Conservation (phyloP, 2,113 vertebrate genomes). For the Vulpes lagopus region DNA sequence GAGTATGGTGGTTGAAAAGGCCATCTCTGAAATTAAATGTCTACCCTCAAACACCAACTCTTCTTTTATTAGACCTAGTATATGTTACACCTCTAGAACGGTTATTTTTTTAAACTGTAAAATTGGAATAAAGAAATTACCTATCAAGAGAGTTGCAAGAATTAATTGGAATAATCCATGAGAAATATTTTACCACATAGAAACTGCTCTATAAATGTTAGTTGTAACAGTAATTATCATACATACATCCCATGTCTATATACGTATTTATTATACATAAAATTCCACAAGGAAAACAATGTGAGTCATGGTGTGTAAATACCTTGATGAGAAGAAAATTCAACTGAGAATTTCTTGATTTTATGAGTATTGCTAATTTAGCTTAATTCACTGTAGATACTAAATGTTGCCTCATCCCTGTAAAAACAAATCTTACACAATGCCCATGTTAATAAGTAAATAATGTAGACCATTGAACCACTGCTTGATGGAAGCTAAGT, state of each 20-base stretch:
- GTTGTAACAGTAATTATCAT: neutral
- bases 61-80: neutral
- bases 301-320: neutral
- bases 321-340: slow-evolving; percentile 26
- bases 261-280: neutral
- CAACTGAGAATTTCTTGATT: slow-evolving; percentile 8
- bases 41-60: neutral
- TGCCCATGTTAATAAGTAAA: neutral
- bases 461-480: neutral
- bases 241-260: neutral
- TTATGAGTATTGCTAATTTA: slow-evolving; percentile 7
- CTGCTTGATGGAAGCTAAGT: neutral
- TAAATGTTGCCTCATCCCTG: slow-evolving; percentile 2
- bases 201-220: neutral
- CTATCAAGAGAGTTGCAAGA: neutral
- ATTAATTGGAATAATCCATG: slow-evolving; percentile 1
- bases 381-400: neutral
- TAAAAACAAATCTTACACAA: slow-evolving; percentile 29
- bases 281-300: slow-evolving; percentile 36
- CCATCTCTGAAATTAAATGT: neutral
- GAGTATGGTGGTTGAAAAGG: neutral
- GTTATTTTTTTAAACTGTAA: neutral
- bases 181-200: neutral
- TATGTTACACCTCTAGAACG: neutral
- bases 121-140: neutral